Evolutionary conservation across 2,113 vertebrate genomes (phyloP).

Genomic region (Elachura formosa): DNA sequence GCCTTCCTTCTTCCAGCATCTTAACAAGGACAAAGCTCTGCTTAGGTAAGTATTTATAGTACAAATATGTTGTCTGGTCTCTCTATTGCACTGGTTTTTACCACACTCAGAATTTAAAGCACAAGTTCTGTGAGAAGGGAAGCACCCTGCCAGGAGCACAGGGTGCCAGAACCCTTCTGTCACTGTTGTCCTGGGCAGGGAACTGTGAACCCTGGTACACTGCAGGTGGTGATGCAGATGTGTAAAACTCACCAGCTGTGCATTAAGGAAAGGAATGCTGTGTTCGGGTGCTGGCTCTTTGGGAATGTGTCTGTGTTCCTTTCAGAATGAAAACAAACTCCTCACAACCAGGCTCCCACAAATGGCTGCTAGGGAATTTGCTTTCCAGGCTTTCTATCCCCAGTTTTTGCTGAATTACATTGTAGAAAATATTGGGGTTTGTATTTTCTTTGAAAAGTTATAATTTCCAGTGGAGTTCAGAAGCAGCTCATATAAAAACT

Average conservation of each 20-base stretch:
- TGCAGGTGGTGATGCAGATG: background rate
- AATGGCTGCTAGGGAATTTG: background rate
- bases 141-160: background rate
- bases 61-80: background rate
- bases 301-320: background rate
- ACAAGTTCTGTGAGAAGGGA: background rate
- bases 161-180: background rate
- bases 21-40: slow-evolving; percentile 96
- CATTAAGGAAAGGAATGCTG: background rate
- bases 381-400: background rate
- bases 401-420: background rate
- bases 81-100: background rate
- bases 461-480: background rate
- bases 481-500: background rate
- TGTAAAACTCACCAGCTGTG: background rate
- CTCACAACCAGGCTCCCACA: background rate
- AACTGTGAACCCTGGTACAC: background rate
- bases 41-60: slow-evolving; percentile 70
- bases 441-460: background rate
- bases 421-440: background rate
- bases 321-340: background rate
- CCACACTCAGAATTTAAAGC: background rate
- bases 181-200: background rate
- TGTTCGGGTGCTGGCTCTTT: background rate
- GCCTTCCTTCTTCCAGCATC: slow-evolving; percentile 97